Evolutionary conservation across 2,113 vertebrate genomes (phyloP).

Genomic region (Geococcyx californianus): DNA sequence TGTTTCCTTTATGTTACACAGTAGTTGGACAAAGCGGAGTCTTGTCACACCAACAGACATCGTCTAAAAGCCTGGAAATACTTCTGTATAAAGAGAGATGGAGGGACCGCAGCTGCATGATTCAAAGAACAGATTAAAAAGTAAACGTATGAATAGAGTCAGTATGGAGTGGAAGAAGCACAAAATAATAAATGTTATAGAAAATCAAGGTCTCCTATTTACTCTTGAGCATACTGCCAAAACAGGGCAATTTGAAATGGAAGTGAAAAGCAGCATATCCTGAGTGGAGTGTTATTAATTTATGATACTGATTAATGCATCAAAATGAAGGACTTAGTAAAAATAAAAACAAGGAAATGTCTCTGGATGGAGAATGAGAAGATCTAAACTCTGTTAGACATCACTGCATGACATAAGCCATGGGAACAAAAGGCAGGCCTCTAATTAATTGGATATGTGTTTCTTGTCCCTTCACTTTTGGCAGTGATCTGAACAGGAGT

Average conservation of each 20-base stretch:
- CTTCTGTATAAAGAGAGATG: background rate
- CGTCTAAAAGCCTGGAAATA: background rate
- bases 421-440: background rate
- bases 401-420: background rate
- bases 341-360: background rate
- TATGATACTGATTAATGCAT: background rate
- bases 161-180: background rate
- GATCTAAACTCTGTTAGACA: background rate
- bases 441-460: background rate
- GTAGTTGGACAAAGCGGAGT: background rate
- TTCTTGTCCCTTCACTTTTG: background rate
- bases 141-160: constrained; percentile 6
- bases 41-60: background rate
- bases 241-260: constrained; percentile 23
- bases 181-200: constrained; percentile 16
- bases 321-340: constrained; percentile 22
- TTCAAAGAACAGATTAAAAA: background rate
- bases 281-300: constrained; percentile 12
- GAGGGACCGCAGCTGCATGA: constrained; percentile 33
- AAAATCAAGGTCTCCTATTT: constrained; percentile 48
- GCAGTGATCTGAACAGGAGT: background rate
- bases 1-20: background rate
- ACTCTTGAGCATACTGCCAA: constrained; percentile 1
- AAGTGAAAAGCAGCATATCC: constrained; percentile 4
- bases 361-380: background rate